A percentile compares a stretch with the other conserved stretches of the same genome.
These are phyloP conservation scores for Megalops atlanticus DNA, from an alignment of 2,113 vertebrate genomes.

Conservation along the genomic window DNA sequence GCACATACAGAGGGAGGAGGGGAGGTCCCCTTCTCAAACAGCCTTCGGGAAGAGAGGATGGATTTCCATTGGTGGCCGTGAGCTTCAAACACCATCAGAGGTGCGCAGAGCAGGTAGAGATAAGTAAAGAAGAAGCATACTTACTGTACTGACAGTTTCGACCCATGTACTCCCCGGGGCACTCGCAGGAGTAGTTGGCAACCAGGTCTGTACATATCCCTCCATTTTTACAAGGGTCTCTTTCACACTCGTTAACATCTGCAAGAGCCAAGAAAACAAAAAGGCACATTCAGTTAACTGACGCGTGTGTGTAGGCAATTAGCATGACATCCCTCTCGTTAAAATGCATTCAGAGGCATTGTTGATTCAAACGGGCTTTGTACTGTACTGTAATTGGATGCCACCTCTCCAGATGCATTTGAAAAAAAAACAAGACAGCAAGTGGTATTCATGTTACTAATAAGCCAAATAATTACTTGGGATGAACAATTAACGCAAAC, in stretches of 20 bases:
- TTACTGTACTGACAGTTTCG: conserved; percentile 97
- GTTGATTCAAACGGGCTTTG: conserved; percentile 51
- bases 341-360: conserved; percentile 48
- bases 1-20: neutral
- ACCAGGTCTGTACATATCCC: conserved; percentile 94
- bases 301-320: conserved; percentile 51
- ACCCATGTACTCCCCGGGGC: conserved; percentile 98
- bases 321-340: conserved; percentile 51
- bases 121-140: conserved; percentile 52
- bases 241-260: conserved; percentile 98
- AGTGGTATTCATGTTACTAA: conserved; percentile 37
- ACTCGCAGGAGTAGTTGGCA: conserved; percentile 97
- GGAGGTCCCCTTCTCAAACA: neutral
- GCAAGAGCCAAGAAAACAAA: conserved; percentile 49
- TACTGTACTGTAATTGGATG: conserved; percentile 46
- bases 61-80: neutral
- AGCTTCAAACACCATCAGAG: neutral
- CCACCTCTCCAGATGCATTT: conserved; percentile 36
- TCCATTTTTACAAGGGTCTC: conserved; percentile 90
- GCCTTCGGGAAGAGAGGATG: neutral
- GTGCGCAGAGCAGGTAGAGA: neutral
- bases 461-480: conserved; percentile 44
- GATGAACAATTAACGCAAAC: conserved; percentile 25
- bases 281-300: conserved; percentile 44
- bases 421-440: conserved; percentile 34